Base-by-base conservation (phyloP, 2,888 invertebrate species). In the Polietes domitor region DNA sequence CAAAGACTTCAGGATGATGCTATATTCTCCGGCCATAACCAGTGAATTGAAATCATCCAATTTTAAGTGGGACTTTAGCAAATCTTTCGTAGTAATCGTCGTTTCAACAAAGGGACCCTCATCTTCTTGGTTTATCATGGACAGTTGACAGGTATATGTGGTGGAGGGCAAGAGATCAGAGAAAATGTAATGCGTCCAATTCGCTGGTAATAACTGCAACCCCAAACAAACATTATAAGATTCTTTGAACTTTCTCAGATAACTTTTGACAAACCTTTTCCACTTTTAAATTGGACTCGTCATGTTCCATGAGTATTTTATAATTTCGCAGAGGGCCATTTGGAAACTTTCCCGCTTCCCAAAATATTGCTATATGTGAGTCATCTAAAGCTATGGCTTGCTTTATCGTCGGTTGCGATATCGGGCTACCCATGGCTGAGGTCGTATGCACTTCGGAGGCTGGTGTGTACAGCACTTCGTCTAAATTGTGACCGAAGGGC, bases 301-400 rank as follows among this genome's bases (percentile, higher is more conserved):
- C 93, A 65, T 93, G 92, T 0, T 93, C 47, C 63, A 97, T 94
- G 88, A 95, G 94, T 86, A 98, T 93, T 86, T 96, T 96, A 93
- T 97, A 98, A 86, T 97, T 96, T 83, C 97, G 94, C 88, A 98
- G 94, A 53, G 97, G 97, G 86, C 97, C 98, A 92, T 97, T 97
- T 73, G 96, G 96, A 90, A 96, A 97, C 75, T 94, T 94, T 17
- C 98, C 98, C 17, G 97, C 96, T 91, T 95, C 95, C 98, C 98
- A 98, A 88, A 96, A 96, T 82, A 98, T 94, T 85, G 97, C 96
- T 84, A 98, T 95, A 87, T 97, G 95, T 87, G 95, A 95, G 72
- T 96, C 94, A 92, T 98, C 97, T 77, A 97, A 94, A 3, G 97
- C 95, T 78, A 96, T 94, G 21, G 96, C 95, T 86, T 95, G 94